Percentiles rank a stretch among this genome's conserved stretches.
Conservation (phyloP, 2,797 vertebrate species). For the Hydrolagus colliei region DNA sequence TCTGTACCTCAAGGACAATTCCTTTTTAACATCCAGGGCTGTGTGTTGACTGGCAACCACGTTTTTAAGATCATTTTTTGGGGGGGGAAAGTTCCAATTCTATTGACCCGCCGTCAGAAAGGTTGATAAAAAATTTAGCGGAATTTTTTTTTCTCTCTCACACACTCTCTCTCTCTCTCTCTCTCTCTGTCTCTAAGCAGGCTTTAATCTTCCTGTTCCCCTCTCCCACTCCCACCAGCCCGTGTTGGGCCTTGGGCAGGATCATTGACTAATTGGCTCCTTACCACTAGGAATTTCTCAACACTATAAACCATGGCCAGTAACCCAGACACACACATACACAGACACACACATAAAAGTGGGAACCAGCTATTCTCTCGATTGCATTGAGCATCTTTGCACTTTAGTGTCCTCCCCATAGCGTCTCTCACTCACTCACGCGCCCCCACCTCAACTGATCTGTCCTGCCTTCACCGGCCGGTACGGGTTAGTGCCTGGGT, state of each 20-base stretch:
- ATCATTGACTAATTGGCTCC: not conserved
- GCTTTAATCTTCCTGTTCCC: not conserved
- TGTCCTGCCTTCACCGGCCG: not conserved
- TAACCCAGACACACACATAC: not conserved
- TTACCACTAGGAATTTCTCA: conserved; percentile 9
- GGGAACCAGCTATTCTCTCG: conserved; percentile 19
- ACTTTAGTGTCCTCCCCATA: conserved; percentile 21
- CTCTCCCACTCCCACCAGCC: not conserved
- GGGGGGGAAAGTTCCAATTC: too few relatives aligned
- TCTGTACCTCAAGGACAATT: too few relatives aligned
- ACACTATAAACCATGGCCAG: too few relatives aligned
- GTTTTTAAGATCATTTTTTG: too few relatives aligned
- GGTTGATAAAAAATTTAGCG: too few relatives aligned
- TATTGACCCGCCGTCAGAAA: too few relatives aligned
- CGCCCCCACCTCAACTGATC: not conserved
- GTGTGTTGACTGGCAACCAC: too few relatives aligned
- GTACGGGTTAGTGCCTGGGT: not conserved
- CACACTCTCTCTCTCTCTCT: too few relatives aligned
- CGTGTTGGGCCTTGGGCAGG: not conserved
- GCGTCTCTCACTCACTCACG: too few relatives aligned
- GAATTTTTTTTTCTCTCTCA: too few relatives aligned
- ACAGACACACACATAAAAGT: not conserved
- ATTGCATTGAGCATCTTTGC: conserved; percentile 22
- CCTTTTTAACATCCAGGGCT: too few relatives aligned
- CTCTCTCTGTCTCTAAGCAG: not conserved